Percentiles rank a stretch among this genome's conserved stretches.
Evolutionary conservation across 2,888 invertebrate genomes (phyloP).

Genomic region (Horisme vitalbata): DNA sequence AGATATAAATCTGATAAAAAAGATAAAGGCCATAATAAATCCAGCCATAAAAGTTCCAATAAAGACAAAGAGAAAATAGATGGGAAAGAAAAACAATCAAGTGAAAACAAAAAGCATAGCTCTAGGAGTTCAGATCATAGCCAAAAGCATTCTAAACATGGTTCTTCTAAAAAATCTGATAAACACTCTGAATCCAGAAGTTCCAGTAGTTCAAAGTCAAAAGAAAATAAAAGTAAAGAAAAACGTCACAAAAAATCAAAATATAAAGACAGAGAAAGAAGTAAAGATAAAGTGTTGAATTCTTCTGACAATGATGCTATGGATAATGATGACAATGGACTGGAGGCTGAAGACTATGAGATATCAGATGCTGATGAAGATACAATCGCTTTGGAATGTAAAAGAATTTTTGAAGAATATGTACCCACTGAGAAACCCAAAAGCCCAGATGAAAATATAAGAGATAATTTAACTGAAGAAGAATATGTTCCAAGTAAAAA

Average conservation of each 20-base stretch:
- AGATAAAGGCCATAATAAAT: constrained; percentile 52
- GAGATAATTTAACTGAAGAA: constrained; percentile 53
- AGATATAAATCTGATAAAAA: constrained; percentile 35
- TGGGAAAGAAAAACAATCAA: constrained; percentile 49
- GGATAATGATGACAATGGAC: constrained; percentile 39
- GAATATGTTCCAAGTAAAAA: constrained; percentile 83
- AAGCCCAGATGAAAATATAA: constrained; percentile 45
- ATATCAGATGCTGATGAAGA: constrained; percentile 85
- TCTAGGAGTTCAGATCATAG: constrained; percentile 25
- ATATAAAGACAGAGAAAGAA: constrained; percentile 25
- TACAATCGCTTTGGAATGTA: constrained; percentile 91
- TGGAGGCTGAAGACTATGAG: constrained; percentile 52
- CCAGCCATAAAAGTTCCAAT: constrained; percentile 61
- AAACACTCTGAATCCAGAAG: constrained; percentile 45
- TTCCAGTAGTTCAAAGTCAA: constrained; percentile 47
- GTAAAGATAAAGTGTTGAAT: constrained; percentile 27
- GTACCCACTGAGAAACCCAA: constrained; percentile 70
- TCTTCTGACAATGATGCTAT: constrained; percentile 52
- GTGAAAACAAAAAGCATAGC: constrained; percentile 48
- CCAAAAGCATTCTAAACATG: constrained; percentile 42
- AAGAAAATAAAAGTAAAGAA: constrained; percentile 46
- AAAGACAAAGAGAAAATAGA: constrained; percentile 53
- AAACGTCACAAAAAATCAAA: constrained; percentile 48
- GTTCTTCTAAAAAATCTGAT: constrained; percentile 44
- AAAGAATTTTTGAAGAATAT: constrained; percentile 93